Conservation (phyloP, 2,888 invertebrate genomes). For the Meliscaeva auricollis region DNA sequence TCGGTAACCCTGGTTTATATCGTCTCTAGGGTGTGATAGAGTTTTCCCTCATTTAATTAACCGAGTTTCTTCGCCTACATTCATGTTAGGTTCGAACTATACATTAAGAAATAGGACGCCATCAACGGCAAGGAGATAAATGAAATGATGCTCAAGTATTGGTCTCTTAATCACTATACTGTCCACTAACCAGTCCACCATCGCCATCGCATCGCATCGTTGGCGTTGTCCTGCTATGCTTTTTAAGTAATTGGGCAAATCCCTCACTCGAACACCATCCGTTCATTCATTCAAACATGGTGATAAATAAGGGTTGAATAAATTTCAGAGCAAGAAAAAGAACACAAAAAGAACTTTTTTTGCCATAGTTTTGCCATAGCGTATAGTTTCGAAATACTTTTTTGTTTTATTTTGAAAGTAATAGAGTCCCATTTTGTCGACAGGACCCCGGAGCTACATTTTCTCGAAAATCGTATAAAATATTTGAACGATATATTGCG, state of each 20-base stretch:
- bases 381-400: constrained; percentile 16
- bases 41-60: constrained; percentile 43
- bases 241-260: constrained; percentile 64
- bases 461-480: constrained; percentile 49
- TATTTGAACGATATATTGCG: constrained; percentile 52
- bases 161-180: constrained; percentile 54
- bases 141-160: constrained; percentile 43
- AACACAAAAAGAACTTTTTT: constrained; percentile 5
- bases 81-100: constrained; percentile 3
- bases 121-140: constrained; percentile 36
- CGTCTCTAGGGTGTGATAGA: constrained; percentile 27
- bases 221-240: constrained; percentile 32
- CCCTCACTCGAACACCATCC: constrained; percentile 55
- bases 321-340: constrained; percentile 26
- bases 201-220: not conserved
- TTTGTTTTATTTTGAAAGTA: constrained; percentile 38
- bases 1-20: constrained; percentile 28
- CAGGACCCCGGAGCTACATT: constrained; percentile 32
- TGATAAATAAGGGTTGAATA: constrained; percentile 67
- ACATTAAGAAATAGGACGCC: constrained; percentile 40
- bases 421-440: constrained; percentile 30
- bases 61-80: constrained; percentile 15
- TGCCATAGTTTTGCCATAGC: not conserved
- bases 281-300: constrained; percentile 19
- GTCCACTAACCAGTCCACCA: not conserved